Base-by-base conservation (phyloP, 2,888 invertebrate genomes). In the Diogma glabrata region DNA sequence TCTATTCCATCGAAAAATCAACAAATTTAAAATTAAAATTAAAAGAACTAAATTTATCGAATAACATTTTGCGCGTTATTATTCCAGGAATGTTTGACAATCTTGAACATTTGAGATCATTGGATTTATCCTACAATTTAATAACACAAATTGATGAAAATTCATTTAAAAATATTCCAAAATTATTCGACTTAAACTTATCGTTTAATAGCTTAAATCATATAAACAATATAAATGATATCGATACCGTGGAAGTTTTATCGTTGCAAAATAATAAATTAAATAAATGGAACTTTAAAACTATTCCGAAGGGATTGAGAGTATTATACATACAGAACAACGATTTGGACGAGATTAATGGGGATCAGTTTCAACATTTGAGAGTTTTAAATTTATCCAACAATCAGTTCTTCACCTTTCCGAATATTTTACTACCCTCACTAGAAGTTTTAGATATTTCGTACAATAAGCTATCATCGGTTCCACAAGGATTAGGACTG, bases 61-160 rank as follows among this genome's bases (percentile, higher is more conserved):
- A 51, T 19, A 55, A 55, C 24, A 53, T 52, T 20, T 40, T 55
- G n/a, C 40, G 50, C 6, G 8, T 53, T 17, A 50, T 55, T 28
- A 45, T 43, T 7, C 5, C 14, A 6, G 9, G 45, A 17, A 52
- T 52, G 40, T 55, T 55, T 26, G 20, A 50, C n/a, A 38, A 51
- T 28, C 51, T 54, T 26, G 40, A 22, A 12, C 22, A 46, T 19
- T 24, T 55, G 51, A 38, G 51, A 50, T 33, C 45, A 23, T 28
- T 55, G 16, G 50, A 52, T 28, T 28, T 55, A 19, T 45, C 51
- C 6, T n/a, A 38, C 3, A 55, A 55, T 48, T 7, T 23, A 23
- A 50, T 55, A 9, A 38, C 12, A 26, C 49, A 47, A 12, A 51
- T 55, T 12, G 55, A 55, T 49, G 16, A 23, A 9, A 36, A 54